Conservation (phyloP, 2,888 invertebrate genomes). For the Hydroisotoma schaefferi region DNA sequence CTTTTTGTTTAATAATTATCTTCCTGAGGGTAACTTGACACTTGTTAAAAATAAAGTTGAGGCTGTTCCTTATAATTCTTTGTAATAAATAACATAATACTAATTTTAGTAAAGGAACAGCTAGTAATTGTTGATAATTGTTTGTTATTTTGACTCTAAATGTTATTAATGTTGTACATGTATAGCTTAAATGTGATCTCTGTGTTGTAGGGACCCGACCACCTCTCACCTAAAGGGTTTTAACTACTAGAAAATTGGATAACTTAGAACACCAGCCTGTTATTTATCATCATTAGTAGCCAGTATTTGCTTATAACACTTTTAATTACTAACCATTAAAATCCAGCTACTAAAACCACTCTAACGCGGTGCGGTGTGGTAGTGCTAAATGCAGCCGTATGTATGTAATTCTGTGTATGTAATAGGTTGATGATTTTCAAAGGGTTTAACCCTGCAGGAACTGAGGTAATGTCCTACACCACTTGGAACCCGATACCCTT, state of each 20-base stretch:
- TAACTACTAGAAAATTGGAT: no score
- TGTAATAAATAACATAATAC: no score
- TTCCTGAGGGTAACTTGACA: no score
- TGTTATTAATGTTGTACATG: background rate
- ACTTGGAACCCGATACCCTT: background rate
- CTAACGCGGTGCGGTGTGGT: background rate
- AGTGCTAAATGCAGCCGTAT: background rate
- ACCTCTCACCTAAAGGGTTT: no score
- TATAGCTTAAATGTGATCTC: conserved; percentile 40
- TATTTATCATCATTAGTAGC: no score
- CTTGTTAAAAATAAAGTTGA: no score
- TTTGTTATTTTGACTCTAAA: background rate
- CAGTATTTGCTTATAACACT: background rate
- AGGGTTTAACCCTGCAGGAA: no score
- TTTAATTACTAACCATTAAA: background rate
- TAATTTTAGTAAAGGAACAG: background rate
- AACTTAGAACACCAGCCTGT: no score
- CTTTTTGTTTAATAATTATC: no score
- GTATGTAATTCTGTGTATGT: no score
- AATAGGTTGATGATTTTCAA: no score
- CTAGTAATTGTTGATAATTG: background rate
- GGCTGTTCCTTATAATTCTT: no score
- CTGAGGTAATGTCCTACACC: background rate
- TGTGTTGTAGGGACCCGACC: conserved; percentile 34
- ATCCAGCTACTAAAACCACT: background rate